Base-by-base conservation (phyloP, 2,797 vertebrate genomes). In the Sebastes matsubarae region DNA sequence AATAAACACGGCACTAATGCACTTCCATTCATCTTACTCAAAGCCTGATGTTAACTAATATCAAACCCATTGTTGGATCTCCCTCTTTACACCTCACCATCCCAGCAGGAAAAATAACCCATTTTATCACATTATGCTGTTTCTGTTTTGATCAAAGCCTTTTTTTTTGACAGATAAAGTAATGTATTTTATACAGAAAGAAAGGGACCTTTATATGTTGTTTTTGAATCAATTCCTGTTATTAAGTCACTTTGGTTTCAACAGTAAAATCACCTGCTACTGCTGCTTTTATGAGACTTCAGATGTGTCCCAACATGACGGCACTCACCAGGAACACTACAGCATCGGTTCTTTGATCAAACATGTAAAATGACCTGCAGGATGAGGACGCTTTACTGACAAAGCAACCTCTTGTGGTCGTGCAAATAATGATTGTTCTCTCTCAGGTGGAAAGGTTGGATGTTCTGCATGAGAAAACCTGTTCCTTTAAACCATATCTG, bases 1-100 rank as follows among this genome's bases (percentile, higher is more conserved):
- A 91, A 89, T 85, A 89, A 91, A 89, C 83, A 80, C 73, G 13
- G 67, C 42, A 8, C 84, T 92, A 91, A 92, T 85, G 87, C 83
- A 27, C 72, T 34, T 84, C 74, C 86, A 92, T 91, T 91, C 73
- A 83, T 93, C 92, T 88, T 79, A 46, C 83, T 87, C 84, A 80
- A 8, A 46, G 75, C 58, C 70, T 69, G 84, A 81, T 55, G 36
- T 72, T 66, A 77, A 73, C 74, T 80, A 77, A 87, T 77, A 87
- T 77, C 81, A 85, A 55, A 80, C 18, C 78, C 88, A 77, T 77
- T 84, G 81, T 75, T 77, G 52, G 8, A 63, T 74, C 61, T 70
- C 78, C 36, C 54, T 80, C 68, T 22, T 67, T 32, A 55, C 72
- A 60, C 29, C 71, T 78, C 68, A 22, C 30, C 67, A 60, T 60